A percentile compares a stretch with the other conserved stretches of the same genome.
Evolutionary conservation across 2,888 invertebrate genomes (phyloP).

Genomic region (Apodemia hepburni): DNA sequence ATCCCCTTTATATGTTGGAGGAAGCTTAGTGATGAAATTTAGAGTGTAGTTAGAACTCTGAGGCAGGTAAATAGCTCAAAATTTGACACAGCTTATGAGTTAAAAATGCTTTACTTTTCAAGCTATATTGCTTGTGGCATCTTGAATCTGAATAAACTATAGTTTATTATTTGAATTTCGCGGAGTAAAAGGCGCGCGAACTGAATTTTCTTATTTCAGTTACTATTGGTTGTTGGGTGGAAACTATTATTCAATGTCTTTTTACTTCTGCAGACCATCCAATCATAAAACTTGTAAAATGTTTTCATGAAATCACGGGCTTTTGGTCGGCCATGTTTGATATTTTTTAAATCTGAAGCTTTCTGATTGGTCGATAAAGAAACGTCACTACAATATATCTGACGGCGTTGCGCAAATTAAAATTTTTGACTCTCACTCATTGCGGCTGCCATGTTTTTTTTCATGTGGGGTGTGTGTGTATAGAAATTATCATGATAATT

Average conservation of each 20-base stretch:
- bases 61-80: too few species aligned
- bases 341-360: conserved; percentile 51
- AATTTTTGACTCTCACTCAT: conserved; percentile 67
- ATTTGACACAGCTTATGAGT: too few species aligned
- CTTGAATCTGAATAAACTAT: neutral
- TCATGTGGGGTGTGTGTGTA: conserved; percentile 84
- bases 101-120: neutral
- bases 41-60: too few species aligned
- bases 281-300: conserved; percentile 49
- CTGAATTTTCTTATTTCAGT: conserved; percentile 30
- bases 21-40: too few species aligned
- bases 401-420: conserved; percentile 76
- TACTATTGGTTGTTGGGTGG: conserved; percentile 43
- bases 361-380: conserved; percentile 57
- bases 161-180: conserved; percentile 38
- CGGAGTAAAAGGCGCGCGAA: conserved; percentile 48
- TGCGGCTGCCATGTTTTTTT: conserved; percentile 88
- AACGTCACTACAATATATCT: conserved; percentile 64
- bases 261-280: conserved; percentile 40
- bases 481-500: conserved; percentile 67
- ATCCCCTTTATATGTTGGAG: too few species aligned
- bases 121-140: neutral
- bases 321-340: conserved; percentile 58
- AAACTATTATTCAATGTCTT: conserved; percentile 42
- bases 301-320: conserved; percentile 45